Evolutionary conservation across 1,140 invertebrate genomes (phyloP), one percentile per base, ranked within the genome.

Genomic region (Myzus persicae): DNA sequence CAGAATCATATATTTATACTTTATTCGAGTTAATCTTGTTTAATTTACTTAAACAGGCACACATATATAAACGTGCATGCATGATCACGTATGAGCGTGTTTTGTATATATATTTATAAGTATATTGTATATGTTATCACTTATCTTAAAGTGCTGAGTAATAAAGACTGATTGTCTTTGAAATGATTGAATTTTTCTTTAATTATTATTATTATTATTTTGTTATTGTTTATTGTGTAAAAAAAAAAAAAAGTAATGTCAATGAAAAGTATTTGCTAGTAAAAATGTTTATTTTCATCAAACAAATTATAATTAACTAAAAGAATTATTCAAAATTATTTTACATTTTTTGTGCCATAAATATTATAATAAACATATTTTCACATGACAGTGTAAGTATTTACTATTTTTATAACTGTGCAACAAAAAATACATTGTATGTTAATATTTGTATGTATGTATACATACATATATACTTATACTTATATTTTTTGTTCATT

Each of bases 91-190:
- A 44, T 88, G 44, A n/a, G n/a, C 36, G 14, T 36, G 44, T 48
- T 24, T 84, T 84, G 31, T 46, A 44, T 46, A 44, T 26, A 31
- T n/a, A 31, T 87, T 26, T 31, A 26, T 31, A 22, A 14, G 42
- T 46, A 36, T 46, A 36, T 87, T 48, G 24, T 31, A 1, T 40
- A 90, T 14, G 48, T 90, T 59, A 67, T 76, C 59, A 76, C 59
- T 76, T 76, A 76, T 90, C 26, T 38, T 48, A 42, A 67, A 59
- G 38, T 59, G 54, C 54, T 90, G 89, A 90, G 89, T 90, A 90
- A 90, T 90, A 42, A 90, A 59, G 89, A 67, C 89, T 90, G 89
- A 90, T 67, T 90, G 89, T 90, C 89, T 90, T 90, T 90, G 24
- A 90, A 90, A 44, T 90, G 31, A 90, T 90, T 67, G 38, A 14